Conservation (phyloP, 2,797 vertebrate species). For the Discoglossus pictus region DNA sequence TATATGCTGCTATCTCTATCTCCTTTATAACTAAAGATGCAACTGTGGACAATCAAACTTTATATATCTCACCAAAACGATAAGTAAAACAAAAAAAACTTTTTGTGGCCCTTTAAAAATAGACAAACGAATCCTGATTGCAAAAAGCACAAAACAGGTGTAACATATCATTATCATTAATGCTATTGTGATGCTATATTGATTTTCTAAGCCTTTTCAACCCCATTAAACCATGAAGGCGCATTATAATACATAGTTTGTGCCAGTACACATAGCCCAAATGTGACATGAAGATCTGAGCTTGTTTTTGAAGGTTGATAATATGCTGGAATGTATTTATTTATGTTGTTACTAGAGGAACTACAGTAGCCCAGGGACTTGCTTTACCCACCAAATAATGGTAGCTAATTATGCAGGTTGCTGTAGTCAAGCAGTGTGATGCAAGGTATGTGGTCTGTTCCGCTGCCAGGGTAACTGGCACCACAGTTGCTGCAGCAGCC, state of each 20-base stretch:
- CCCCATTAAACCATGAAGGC: conserved; percentile 21
- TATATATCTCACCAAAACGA: too few species aligned
- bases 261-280: conserved; percentile 16
- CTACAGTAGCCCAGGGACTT: conserved; percentile 24
- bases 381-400: conserved; percentile 32
- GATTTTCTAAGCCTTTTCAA: neutral
- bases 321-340: conserved; percentile 51
- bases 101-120: too few species aligned
- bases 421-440: conserved; percentile 39
- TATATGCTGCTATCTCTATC: too few species aligned
- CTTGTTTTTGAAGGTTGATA: conserved; percentile 1
- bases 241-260: neutral
- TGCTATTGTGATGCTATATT: neutral
- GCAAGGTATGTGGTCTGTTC: conserved; percentile 20
- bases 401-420: conserved; percentile 37
- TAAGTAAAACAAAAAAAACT: too few species aligned
- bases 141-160: too few species aligned
- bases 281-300: neutral
- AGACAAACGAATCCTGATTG: too few species aligned
- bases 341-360: conserved; percentile 44
- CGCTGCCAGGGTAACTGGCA: conserved; percentile 41
- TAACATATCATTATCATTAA: conserved; percentile 19
- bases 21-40: too few species aligned
- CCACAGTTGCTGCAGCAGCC: conserved; percentile 15
- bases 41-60: too few species aligned